Evolutionary conservation across 2,888 invertebrate species (phyloP).

Genomic region (Caenorhabditis imperialis): DNA sequence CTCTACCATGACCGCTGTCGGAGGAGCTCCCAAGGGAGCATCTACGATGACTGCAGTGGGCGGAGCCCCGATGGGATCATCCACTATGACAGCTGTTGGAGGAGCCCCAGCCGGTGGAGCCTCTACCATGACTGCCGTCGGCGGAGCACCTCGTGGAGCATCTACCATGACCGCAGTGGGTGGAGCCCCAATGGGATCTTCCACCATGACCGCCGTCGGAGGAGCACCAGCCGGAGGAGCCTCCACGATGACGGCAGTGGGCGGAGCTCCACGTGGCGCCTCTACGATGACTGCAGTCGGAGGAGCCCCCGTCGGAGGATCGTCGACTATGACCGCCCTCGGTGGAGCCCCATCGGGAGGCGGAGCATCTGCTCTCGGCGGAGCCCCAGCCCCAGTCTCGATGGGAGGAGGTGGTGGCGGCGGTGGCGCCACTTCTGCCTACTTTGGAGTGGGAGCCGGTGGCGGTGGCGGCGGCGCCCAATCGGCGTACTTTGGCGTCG

Average conservation of each 20-base stretch:
- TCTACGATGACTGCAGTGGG: conserved; percentile 45
- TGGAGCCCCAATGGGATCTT: conserved; percentile 38
- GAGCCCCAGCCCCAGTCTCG: conserved; percentile 38
- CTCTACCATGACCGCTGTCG: conserved; percentile 15
- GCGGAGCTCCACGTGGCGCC: conserved; percentile 44
- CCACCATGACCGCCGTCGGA: conserved; percentile 39
- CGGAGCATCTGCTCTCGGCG: conserved; percentile 57
- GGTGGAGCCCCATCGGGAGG: conserved; percentile 39
- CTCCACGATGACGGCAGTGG: conserved; percentile 63
- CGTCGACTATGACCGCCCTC: conserved; percentile 61
- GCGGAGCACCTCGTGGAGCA: conserved; percentile 33
- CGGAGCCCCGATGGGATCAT: conserved; percentile 20
- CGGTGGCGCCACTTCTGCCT: conserved; percentile 49
- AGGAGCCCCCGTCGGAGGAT: conserved; percentile 34
- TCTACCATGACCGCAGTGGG: conserved; percentile 47
- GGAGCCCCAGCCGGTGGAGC: conserved; percentile 46
- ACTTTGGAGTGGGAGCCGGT: conserved; percentile 56
- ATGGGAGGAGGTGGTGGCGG: conserved; percentile 31
- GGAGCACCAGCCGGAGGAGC: conserved; percentile 32
- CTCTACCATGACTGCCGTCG: conserved; percentile 49
- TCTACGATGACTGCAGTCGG: conserved; percentile 64
- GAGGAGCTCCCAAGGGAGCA: conserved; percentile 29
- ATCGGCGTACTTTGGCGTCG: conserved; percentile 61
- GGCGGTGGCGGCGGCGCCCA: conserved; percentile 29
- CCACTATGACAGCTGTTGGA: conserved; percentile 50